Evolutionary conservation across 2,888 invertebrate species (phyloP), one percentile per base, ranked within the genome.

Genomic region (Microctonus hyperodae): DNA sequence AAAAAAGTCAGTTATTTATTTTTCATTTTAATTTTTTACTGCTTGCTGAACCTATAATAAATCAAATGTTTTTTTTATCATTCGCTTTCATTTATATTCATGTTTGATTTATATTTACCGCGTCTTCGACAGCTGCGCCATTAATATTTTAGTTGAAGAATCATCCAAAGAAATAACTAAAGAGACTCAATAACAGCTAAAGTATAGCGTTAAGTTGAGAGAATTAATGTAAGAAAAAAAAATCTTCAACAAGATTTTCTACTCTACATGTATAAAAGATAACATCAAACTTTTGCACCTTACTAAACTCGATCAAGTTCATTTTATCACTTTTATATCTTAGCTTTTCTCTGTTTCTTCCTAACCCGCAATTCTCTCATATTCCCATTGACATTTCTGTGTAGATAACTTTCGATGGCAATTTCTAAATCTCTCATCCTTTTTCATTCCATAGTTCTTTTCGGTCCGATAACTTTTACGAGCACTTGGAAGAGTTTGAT

Each of bases 51-150:
- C n/a, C n/a, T n/a, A n/a, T n/a, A n/a, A n/a, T n/a, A n/a, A n/a
- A n/a, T n/a, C n/a, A n/a, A n/a, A n/a, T n/a, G n/a, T n/a, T n/a
- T n/a, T n/a, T n/a, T 55, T 61, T 68, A 60, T 28, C 48, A 48
- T 64, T 59, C 61, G n/a, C n/a, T 67, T 48, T 16, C 58, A 58
- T 40, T 58, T 58, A 58, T 40, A 28, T 28, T 28, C 28, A 28
- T 28, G 4, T 28, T 3, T 28, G 28, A 28, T 28, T 28, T 28
- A 28, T 28, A 28, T 28, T 28, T 28, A 5, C 28, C 7, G 28
- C 7, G 28, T 28, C 7, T 5, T 28, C 28, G 7, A 28, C 28
- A 28, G 7, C 28, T 28, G n/a, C n/a, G n/a, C n/a, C n/a, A n/a
- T n/a, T 28, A 28, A 28, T 28, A 28, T 28, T 7, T 5, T 7